Evolutionary conservation across 2,113 vertebrate species (phyloP).

Genomic region (Stercorarius parasiticus): DNA sequence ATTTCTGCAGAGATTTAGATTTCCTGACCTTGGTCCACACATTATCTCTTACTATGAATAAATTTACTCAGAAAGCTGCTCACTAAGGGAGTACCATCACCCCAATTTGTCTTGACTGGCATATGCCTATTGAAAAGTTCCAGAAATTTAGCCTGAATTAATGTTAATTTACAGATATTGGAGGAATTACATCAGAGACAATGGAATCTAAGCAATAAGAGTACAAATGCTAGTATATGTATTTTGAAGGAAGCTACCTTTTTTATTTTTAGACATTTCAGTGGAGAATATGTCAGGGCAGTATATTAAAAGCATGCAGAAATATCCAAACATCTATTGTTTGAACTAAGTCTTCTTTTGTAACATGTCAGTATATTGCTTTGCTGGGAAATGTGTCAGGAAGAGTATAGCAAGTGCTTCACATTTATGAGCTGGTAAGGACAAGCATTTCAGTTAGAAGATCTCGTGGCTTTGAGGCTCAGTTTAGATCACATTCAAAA

Average conservation of each 20-base stretch:
- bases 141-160: slow-evolving; percentile 43
- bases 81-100: slow-evolving; percentile 49
- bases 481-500: background rate
- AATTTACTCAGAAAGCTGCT: slow-evolving; percentile 63
- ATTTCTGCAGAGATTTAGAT: slow-evolving; percentile 57
- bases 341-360: background rate
- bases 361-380: background rate
- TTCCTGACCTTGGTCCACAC: slow-evolving; percentile 67
- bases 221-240: background rate
- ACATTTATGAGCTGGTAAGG: background rate
- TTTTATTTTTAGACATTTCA: background rate
- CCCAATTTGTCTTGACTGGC: slow-evolving; percentile 60
- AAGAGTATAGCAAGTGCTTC: background rate
- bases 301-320: background rate
- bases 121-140: slow-evolving; percentile 53
- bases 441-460: background rate
- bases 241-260: background rate
- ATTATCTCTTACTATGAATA: slow-evolving; percentile 67
- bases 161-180: background rate
- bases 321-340: background rate
- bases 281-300: background rate
- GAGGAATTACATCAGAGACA: background rate
- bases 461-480: background rate
- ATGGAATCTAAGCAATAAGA: background rate
- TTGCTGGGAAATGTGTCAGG: background rate